Base-by-base conservation (phyloP, 2,888 invertebrate species). In the Andrena dorsata region DNA sequence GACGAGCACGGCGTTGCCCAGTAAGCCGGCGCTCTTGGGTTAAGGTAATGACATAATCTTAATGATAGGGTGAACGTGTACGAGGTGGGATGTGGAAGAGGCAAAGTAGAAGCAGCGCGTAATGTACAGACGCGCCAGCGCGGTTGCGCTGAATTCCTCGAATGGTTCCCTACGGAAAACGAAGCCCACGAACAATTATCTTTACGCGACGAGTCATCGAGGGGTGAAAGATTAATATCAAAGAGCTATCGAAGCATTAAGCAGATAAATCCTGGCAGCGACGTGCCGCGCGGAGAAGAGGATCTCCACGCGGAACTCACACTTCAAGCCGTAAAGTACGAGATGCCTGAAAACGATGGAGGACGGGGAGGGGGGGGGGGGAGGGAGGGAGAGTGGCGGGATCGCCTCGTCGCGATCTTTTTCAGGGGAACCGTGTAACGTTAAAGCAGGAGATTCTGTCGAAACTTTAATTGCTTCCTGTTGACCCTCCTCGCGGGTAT, bases 401-500 rank as follows among this genome's bases (percentile, higher is more conserved):
- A 41, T 73, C 73, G 56, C 51, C 41, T 26, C 13, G 16, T 32
- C 32, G 53, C 72, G 32, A 64, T 74, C 58, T 76, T 83, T 76
- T 81, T 28, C 53, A 20, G 7, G 7, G 64, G 64, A 51, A 71
- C 58, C 23, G 41, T 60, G 69, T 51, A 66, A 77, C 70, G 64
- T 76, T 80, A 61, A 72, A 60, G 53, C 71, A 26, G 23, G 56
- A 84, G 76, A 79, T 82, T 85, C 84, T 82, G 83, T 86, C 88
- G 85, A 88, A 88, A 88, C 80, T 80, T 86, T 90, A 91, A 90
- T 91, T 90, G 85, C 88, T 92, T 92, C 90, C 91, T 91, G 91
- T 86, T 91, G 85, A 88, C 85, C 86, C 88, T 81, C 61, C 82
- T 76, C 77, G 82, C 80, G 78, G 82, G 86, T 86, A 90, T 90